phyloP scores from a whole-genome alignment of 2,113 vertebrate genomes.

The Otis tarda region DNA sequence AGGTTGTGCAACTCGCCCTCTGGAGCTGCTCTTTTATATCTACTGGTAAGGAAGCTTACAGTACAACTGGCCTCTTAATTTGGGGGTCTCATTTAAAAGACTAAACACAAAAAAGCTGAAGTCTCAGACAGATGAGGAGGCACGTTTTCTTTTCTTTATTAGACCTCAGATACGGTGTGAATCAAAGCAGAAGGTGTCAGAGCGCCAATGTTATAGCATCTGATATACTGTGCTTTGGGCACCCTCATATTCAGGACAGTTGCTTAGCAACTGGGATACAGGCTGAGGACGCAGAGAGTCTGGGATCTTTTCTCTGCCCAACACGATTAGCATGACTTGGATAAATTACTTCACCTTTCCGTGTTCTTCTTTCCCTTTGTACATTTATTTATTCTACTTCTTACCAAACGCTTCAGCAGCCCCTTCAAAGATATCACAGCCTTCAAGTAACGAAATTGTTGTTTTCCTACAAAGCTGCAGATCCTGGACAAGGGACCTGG shows the following conservation, averaged over 20 bases:
- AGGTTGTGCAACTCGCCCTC: rapidly evolving
- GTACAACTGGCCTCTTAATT: background rate
- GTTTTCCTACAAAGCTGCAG: background rate
- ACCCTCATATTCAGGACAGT: constrained; percentile 43
- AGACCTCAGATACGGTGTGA: background rate
- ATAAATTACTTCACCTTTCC: constrained; percentile 51
- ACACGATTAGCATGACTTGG: constrained; percentile 13
- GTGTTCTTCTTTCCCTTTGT: background rate
- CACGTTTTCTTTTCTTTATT: background rate
- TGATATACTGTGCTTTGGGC: constrained; percentile 35
- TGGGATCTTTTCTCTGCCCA: constrained; percentile 48
- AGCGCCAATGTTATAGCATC: background rate
- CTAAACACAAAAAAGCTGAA: background rate
- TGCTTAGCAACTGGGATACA: constrained; percentile 53
- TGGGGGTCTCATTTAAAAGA: background rate
- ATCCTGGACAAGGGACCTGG: background rate
- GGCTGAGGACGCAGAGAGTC: constrained; percentile 22
- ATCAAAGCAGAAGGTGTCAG: constrained; percentile 41
- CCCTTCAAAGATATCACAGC: background rate
- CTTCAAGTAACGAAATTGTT: background rate
- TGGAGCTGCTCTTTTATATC: background rate
- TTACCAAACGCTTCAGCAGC: background rate
- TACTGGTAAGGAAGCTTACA: background rate
- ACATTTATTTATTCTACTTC: background rate
- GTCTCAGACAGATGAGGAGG: background rate